phyloP scores from a whole-genome alignment of 1,140 invertebrate species.

The Bicyclus anynana region DNA sequence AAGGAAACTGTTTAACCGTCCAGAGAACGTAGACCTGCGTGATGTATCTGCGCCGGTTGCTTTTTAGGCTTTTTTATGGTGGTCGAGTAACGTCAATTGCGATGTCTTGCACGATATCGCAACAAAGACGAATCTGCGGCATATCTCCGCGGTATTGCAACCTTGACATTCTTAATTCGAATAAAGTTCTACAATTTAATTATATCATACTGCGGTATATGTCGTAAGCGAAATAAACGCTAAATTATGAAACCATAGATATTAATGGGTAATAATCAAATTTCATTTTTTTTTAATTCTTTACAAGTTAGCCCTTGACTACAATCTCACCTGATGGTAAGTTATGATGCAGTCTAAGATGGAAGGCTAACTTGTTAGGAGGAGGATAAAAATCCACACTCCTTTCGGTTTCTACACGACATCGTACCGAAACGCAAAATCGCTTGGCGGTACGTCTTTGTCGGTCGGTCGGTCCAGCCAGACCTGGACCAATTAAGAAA shows the following conservation, averaged over 20 bases:
- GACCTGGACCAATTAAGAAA: too few species aligned
- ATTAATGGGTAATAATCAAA: not conserved
- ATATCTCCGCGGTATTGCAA: conserved; percentile 49
- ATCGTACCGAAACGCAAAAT: too few species aligned
- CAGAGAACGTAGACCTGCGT: conserved; percentile 38
- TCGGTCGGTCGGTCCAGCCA: too few species aligned
- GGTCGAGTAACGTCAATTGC: conserved; percentile 49
- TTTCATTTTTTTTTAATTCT: too few species aligned
- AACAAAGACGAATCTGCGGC: conserved; percentile 65
- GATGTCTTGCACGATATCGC: conserved; percentile 58
- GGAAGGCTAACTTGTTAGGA: too few species aligned
- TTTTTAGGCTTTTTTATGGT: conserved; percentile 10
- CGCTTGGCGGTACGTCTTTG: too few species aligned
- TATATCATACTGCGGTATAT: not conserved
- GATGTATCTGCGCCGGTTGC: conserved; percentile 17
- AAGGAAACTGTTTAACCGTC: conserved; percentile 48
- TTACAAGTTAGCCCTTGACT: too few species aligned
- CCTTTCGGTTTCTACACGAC: too few species aligned
- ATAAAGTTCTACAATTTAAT: conserved; percentile 11
- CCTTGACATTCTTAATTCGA: conserved; percentile 58
- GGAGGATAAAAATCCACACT: too few species aligned
- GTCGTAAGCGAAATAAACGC: too few species aligned
- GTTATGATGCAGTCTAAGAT: too few species aligned
- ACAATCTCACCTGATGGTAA: too few species aligned
- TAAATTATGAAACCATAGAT: not conserved